Conservation (phyloP, 2,797 vertebrate species). For the Xiphorhynchus erythropygius region DNA sequence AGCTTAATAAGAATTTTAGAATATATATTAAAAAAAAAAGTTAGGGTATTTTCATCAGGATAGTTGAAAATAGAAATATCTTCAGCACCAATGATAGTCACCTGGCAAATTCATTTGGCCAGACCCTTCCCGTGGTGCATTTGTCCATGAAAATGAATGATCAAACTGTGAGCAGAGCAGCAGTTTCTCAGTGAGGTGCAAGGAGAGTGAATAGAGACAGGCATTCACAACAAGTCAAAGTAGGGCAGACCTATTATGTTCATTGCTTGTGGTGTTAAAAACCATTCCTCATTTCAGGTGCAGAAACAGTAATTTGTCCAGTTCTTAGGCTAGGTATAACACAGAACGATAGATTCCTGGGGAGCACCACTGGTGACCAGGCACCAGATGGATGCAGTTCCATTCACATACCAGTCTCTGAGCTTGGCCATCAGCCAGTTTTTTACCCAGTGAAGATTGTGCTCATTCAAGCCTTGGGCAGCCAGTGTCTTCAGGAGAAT, state of each 20-base stretch:
- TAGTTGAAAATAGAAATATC: neutral
- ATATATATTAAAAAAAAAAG: neutral
- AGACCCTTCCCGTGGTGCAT: neutral
- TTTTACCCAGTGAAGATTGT: neutral
- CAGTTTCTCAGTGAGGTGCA: neutral
- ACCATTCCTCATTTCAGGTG: neutral
- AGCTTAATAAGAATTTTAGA: neutral
- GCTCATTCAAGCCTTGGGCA: neutral
- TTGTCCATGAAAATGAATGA: neutral
- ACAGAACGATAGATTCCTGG: neutral
- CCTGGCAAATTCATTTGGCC: neutral
- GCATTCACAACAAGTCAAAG: neutral
- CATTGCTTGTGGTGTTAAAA: neutral
- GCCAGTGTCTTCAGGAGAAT: neutral
- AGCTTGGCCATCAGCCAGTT: neutral
- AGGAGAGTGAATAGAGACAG: neutral
- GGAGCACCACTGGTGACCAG: neutral
- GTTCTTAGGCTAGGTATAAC: neutral
- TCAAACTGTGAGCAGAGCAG: neutral
- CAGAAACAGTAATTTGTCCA: neutral
- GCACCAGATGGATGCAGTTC: neutral
- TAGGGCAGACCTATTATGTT: neutral
- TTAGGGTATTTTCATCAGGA: neutral
- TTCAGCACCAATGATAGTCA: neutral
- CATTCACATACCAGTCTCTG: neutral